Conservation (phyloP, 2,113 vertebrate genomes). For the Thermophis baileyi region DNA sequence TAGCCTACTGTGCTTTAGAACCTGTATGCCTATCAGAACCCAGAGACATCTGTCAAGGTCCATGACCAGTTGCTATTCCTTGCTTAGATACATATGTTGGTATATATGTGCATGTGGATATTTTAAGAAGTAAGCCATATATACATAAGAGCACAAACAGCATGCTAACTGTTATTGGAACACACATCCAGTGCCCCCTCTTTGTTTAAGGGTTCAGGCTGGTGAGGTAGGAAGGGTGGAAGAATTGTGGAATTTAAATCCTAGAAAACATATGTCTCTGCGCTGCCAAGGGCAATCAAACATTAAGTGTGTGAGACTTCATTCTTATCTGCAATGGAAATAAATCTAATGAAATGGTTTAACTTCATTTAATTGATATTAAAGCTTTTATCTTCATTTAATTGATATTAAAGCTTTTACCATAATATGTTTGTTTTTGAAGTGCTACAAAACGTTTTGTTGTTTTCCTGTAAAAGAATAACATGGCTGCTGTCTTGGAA, state of each 20-base stretch:
- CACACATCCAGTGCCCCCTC: background rate
- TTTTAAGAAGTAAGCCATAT: background rate
- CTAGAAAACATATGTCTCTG: background rate
- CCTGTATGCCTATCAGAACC: background rate
- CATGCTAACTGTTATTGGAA: background rate
- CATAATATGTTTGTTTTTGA: background rate
- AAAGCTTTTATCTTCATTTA: background rate
- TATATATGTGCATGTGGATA: background rate
- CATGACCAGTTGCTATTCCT: background rate
- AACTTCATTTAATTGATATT: background rate
- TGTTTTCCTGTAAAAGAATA: background rate
- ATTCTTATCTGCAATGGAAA: background rate
- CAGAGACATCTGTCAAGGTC: background rate
- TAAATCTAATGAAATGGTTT: background rate
- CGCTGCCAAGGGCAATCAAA: background rate
- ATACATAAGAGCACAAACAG: background rate
- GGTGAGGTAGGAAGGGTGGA: background rate
- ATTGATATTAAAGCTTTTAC: background rate
- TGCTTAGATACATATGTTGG: background rate
- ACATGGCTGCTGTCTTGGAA: background rate
- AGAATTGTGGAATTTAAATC: background rate
- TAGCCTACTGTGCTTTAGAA: background rate
- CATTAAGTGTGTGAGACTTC: background rate
- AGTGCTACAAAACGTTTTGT: background rate
- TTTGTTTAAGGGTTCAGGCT: background rate